Evolutionary conservation across 2,113 vertebrate species (phyloP), one percentile per base, ranked within the genome.

Genomic region (Lepus timidus): DNA sequence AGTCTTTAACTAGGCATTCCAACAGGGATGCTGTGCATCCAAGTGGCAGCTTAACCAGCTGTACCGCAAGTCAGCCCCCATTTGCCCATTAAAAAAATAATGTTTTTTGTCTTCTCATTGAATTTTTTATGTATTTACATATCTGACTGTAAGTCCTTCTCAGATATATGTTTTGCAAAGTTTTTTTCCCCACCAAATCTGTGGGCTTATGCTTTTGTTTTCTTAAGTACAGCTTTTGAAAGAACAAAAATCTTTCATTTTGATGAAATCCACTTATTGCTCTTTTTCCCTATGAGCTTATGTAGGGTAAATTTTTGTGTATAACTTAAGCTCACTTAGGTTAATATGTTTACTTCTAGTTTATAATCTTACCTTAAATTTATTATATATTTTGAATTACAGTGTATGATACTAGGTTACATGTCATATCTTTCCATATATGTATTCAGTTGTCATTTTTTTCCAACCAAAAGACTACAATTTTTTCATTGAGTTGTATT

Each of bases 401-500:
- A 22, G 31, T n/a, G 14, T 70, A 64, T 81, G 55, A 22, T 79
- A 20, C 14, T 58, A 58, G 55, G 4, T 93, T 25, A 62, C 51
- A 12, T 87, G 33, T 81, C 71, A 17, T 65, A 31, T 83, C 64
- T 71, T 94, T 49, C 10, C 29, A 16, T 73, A 8, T 31, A 22
- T 49, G 6, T 90, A 73, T 87, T 11, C 36, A 80, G 8, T 76
- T 75, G 64, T 79, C 36, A 49, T 92, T 87, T 80, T 58, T 78
- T 82, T 58, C 55, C 19, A 58, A 58, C 19, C 71, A 76, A 74
- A 36, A 75, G 58, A 49, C n/a, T 91, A 7, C 86, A 51, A 67
- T 87, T 87, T 94, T n/a, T 87, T 19, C 29, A 67, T 68, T 96
- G 73, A 90, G 33, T 90, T 93, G 83, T 27, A 29, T 74, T 79